phyloP scores from a whole-genome alignment of 2,797 vertebrate species.

The Chelon auratus region DNA sequence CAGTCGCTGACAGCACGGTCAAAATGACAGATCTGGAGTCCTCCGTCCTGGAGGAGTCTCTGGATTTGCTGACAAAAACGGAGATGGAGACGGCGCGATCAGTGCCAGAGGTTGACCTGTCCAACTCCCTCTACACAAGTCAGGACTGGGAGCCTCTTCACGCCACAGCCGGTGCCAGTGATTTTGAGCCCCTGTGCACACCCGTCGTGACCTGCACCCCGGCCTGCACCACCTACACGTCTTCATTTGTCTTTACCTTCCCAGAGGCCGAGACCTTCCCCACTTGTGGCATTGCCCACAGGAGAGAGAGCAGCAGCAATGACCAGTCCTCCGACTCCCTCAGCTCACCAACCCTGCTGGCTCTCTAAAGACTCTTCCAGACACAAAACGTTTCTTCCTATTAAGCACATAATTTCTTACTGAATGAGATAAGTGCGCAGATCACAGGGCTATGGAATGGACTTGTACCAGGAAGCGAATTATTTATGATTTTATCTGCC shows the following conservation, averaged over 20 bases:
- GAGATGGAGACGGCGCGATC: conserved; percentile 90
- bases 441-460: conserved; percentile 81
- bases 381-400: conserved; percentile 62
- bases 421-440: conserved; percentile 60
- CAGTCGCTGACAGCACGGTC: conserved; percentile 57
- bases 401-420: conserved; percentile 60
- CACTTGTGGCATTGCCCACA: conserved; percentile 89
- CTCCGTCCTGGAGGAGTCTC: conserved; percentile 90
- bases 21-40: conserved; percentile 83
- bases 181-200: conserved; percentile 96
- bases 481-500: conserved; percentile 70
- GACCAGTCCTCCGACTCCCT: conserved; percentile 96
- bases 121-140: conserved; percentile 89
- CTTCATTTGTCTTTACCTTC: conserved; percentile 95
- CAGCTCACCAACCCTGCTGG: conserved; percentile 96
- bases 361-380: conserved; percentile 87
- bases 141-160: conserved; percentile 98
- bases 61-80: conserved; percentile 87
- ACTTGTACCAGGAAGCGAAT: conserved; percentile 75
- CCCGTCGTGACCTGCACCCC: conserved; percentile 97
- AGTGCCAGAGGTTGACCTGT: conserved; percentile 94
- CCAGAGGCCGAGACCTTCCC: conserved; percentile 92
- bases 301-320: conserved; percentile 93
- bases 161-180: conserved; percentile 75
- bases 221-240: conserved; percentile 91